Base-by-base conservation (phyloP, 2,113 vertebrate genomes). In the Hepsetus odoe region DNA sequence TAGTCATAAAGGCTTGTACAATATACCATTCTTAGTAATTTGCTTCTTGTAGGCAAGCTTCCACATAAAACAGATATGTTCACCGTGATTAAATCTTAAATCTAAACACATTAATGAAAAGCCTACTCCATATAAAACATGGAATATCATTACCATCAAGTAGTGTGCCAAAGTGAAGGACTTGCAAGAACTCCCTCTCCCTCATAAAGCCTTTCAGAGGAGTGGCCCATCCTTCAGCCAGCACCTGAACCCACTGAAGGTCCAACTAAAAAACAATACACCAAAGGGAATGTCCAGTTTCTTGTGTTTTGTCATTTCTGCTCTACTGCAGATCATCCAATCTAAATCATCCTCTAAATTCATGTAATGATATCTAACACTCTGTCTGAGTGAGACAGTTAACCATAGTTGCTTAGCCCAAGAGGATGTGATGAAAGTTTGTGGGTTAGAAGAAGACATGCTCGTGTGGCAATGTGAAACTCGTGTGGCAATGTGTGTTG, bases 191-290 rank as follows among this genome's bases (percentile, higher is more conserved):
- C 86, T 99, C 96, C 26, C 91, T 91, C 88, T 99, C 98, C 0
- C 96, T 93, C 98, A 99, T 98, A 83, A 99, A 99, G 42, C 98
- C 98, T 26, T 92, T 97, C 62, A 99, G 93, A 0, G 98, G 98
- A 1, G 95, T 97, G 35, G 96, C 98, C 98, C 98, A 99, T 72
- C 98, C 98, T 90, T 99, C 98, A 0, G 96, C 91, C 88, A 99
- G 85, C 81, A 99, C 91, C 90, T 99, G 97, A 77, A 99, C 94
- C 98, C 98, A 99, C 88, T 99, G 96, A 71, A 98, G 92, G 89
- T 98, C 97, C 90, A 99, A 72, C 98, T 99, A 91, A 33, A 68
- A 20, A 32, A 62, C 38, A 26, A 33, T 51, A 42, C 56, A 16
- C 53, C 58, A 18, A 55, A 30, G 58, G 11, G 42, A n/a, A 32